A percentile compares a stretch with the other conserved stretches of the same genome.
Conservation (phyloP, 2,797 vertebrate genomes). For the Microctenopoma stevenorrisi region DNA sequence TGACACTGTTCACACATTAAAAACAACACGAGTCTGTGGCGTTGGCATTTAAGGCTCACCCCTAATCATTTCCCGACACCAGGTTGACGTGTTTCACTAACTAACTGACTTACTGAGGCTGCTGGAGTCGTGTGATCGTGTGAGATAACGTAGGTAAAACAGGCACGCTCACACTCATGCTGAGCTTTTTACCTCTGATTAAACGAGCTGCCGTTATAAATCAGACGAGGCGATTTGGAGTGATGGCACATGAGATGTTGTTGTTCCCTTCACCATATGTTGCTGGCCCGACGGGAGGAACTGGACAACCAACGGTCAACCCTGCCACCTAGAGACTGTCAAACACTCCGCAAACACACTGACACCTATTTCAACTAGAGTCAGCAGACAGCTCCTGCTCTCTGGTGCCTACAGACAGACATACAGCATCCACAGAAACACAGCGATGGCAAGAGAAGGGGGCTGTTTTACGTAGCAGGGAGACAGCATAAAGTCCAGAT, state of each 20-base stretch:
- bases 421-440: constrained; percentile 29
- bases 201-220: neutral
- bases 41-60: neutral
- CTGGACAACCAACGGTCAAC: constrained; percentile 34
- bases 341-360: constrained; percentile 55
- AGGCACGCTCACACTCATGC: neutral
- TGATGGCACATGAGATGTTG: neutral
- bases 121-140: too few relatives aligned
- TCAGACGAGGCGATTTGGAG: neutral
- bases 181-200: neutral
- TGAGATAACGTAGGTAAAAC: too few relatives aligned
- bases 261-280: constrained; percentile 19
- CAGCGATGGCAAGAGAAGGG: constrained; percentile 56
- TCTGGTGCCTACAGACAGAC: constrained; percentile 29
- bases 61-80: too few relatives aligned
- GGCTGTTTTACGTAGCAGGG: constrained; percentile 63
- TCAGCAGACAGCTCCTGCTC: constrained; percentile 40
- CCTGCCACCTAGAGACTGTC: constrained; percentile 53
- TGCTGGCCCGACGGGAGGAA: constrained; percentile 29
- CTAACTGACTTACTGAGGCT: too few relatives aligned
- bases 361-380: constrained; percentile 53
- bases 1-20: constrained; percentile 16
- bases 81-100: too few relatives aligned
- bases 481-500: constrained; percentile 75
- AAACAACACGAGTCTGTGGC: constrained; percentile 8